Conservation (phyloP, 2,797 vertebrate species). For the Lateolabrax maculatus region DNA sequence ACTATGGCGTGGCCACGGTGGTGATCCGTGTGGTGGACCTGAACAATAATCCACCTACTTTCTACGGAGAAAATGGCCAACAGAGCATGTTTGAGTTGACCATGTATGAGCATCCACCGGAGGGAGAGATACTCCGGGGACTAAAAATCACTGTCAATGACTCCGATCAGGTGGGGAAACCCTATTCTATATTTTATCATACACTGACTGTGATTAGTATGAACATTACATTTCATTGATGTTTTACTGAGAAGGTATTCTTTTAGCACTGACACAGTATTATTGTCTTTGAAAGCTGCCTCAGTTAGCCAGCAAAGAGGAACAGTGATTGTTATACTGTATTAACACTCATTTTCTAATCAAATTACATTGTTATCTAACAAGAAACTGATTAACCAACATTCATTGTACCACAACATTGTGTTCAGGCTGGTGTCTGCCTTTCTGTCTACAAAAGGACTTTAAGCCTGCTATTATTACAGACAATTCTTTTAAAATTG, state of each 20-base stretch:
- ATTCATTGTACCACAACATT: conserved; percentile 18
- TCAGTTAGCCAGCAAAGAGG: neutral
- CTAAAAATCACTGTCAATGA: conserved; percentile 96
- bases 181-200: neutral
- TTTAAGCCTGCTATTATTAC: conserved; percentile 65
- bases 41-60: conserved; percentile 96
- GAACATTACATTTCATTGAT: neutral
- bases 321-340: conserved; percentile 31
- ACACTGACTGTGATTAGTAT: neutral
- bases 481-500: conserved; percentile 59
- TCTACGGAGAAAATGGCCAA: conserved; percentile 93
- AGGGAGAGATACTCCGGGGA: conserved; percentile 95
- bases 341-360: conserved; percentile 35
- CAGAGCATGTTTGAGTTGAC: conserved; percentile 95
- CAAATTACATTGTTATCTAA: conserved; percentile 56
- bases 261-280: neutral
- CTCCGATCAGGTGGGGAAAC: conserved; percentile 92
- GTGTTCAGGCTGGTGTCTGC: conserved; percentile 31
- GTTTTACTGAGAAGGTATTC: conserved; percentile 3
- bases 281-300: conserved; percentile 8
- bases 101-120: conserved; percentile 94
- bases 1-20: conserved; percentile 81
- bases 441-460: conserved; percentile 37
- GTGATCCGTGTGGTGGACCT: conserved; percentile 95
- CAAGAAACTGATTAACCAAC: conserved; percentile 42